Percentiles rank a stretch among this genome's conserved stretches.
Conservation (phyloP, 2,797 vertebrate species). For the Myotis findleyi region DNA sequence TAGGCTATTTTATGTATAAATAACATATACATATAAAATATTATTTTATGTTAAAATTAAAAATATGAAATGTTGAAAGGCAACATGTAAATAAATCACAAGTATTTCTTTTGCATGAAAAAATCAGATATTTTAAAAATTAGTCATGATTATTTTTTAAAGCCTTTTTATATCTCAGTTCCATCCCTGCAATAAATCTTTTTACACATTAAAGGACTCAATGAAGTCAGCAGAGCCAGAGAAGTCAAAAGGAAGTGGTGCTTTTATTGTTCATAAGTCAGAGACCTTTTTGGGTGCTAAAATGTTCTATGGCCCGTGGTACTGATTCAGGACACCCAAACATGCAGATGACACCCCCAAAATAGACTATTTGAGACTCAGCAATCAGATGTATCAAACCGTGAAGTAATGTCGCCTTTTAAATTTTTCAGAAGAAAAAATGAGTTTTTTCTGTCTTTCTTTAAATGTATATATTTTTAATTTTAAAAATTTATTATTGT, state of each 20-base stretch:
- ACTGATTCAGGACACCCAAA: background rate
- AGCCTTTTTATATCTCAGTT: constrained; percentile 11
- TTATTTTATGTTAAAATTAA: background rate
- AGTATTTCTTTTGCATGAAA: background rate
- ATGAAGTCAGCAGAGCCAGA: background rate
- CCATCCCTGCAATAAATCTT: background rate
- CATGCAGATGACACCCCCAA: background rate
- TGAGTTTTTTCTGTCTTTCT: background rate
- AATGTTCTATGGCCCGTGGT: background rate
- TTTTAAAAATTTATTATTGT: background rate
- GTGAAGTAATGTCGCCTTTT: background rate
- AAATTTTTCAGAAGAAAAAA: background rate
- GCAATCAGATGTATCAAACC: background rate
- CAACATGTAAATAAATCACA: background rate
- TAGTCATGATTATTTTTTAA: background rate
- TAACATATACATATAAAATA: background rate
- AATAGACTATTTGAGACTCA: background rate
- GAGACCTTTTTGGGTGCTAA: background rate
- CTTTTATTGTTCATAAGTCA: background rate
- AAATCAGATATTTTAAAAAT: background rate
- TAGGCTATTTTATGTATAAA: background rate
- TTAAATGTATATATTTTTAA: background rate
- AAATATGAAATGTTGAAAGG: background rate
- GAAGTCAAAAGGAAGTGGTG: background rate
- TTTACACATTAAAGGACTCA: background rate